These are phyloP conservation scores for Polypterus bichir DNA, from an alignment of 2,113 vertebrate genomes.

Conservation along the genomic window DNA sequence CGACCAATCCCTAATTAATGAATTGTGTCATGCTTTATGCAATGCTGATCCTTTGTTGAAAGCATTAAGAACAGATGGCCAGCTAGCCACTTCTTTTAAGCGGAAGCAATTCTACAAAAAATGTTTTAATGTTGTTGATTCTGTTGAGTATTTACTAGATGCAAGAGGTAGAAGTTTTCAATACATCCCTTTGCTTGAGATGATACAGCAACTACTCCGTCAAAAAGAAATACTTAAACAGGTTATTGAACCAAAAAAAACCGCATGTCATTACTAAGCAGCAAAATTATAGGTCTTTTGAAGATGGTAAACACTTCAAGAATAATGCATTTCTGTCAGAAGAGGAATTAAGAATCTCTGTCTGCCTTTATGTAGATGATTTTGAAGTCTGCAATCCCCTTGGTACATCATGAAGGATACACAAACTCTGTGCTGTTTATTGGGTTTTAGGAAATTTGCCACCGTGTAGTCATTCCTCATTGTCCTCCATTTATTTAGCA, in stretches of 20 bases:
- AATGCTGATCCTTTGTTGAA: slow-evolving; percentile 8
- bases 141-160: slow-evolving; percentile 15
- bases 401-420: slow-evolving; percentile 5
- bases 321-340: slow-evolving; percentile 13
- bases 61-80: slow-evolving; percentile 7
- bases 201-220: slow-evolving; percentile 8
- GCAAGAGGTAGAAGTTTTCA: slow-evolving; percentile 9
- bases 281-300: slow-evolving; percentile 6
- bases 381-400: slow-evolving; percentile 19
- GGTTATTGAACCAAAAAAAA: slow-evolving; percentile 1
- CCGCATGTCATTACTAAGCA: neutral
- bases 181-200: slow-evolving; percentile 11
- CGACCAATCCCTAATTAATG: slow-evolving; percentile 2
- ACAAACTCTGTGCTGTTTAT: slow-evolving; percentile 7
- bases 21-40: slow-evolving; percentile 10
- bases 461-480: slow-evolving; percentile 14
- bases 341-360: slow-evolving; percentile 17
- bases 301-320: slow-evolving; percentile 9
- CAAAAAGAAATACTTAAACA: slow-evolving; percentile 10
- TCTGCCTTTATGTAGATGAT: slow-evolving; percentile 10
- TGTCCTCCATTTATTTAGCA: slow-evolving; percentile 15
- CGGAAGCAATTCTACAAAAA: slow-evolving; percentile 15
- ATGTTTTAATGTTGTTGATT: slow-evolving; percentile 17
- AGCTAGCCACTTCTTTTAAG: slow-evolving; percentile 15
- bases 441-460: slow-evolving; percentile 16